Conservation (phyloP, 30 jellyfish, hydroid and myxozoan genomes). For the Sanderia malayensis region DNA sequence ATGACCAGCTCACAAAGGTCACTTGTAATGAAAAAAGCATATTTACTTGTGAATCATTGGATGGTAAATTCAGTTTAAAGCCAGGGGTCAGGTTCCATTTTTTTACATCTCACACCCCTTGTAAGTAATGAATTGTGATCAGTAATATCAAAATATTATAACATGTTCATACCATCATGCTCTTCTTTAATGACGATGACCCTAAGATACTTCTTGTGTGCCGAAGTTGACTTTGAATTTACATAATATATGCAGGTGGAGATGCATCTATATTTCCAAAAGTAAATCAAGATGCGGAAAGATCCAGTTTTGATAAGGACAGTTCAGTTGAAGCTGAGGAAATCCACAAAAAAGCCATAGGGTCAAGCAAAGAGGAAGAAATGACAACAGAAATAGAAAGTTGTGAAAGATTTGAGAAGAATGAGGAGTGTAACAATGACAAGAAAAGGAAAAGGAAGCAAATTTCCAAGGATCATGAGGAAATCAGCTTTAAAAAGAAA, state of each 20-base stretch:
- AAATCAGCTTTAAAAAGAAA: background rate
- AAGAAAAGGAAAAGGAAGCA: background rate
- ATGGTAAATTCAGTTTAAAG: constrained; percentile 34
- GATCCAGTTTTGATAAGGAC: background rate
- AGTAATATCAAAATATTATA: too few relatives aligned
- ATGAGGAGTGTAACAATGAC: too few relatives aligned
- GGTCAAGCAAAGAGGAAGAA: background rate
- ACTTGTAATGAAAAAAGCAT: constrained; percentile 19
- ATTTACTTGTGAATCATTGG: background rate
- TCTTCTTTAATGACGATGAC: too few relatives aligned
- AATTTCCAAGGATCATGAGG: background rate
- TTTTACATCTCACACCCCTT: constrained; percentile 79
- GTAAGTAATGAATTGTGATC: too few relatives aligned
- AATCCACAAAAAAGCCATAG: background rate
- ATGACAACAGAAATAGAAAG: background rate
- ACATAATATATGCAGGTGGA: constrained; percentile 60
- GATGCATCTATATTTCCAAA: constrained; percentile 81
- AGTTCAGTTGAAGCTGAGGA: background rate
- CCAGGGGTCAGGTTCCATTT: constrained; percentile 64
- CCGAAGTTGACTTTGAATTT: background rate
- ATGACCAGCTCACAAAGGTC: constrained; percentile 45
- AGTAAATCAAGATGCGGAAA: background rate
- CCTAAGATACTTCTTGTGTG: background rate
- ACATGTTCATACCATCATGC: too few relatives aligned
- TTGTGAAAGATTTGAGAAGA: too few relatives aligned